Conservation (phyloP, 2,113 vertebrate species). For the Halcyon senegalensis region DNA sequence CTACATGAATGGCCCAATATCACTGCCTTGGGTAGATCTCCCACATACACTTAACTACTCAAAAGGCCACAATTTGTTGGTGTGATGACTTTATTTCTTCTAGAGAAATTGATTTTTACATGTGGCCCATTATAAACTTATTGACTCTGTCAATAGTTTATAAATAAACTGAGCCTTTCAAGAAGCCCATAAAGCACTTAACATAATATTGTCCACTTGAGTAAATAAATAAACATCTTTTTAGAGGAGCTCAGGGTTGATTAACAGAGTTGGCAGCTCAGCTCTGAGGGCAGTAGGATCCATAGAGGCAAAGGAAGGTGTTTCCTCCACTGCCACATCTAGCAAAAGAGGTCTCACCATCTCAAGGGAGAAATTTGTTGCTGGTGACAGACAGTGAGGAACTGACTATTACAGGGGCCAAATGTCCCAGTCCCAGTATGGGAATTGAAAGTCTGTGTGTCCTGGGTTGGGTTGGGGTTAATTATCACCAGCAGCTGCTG, state of each 20-base stretch:
- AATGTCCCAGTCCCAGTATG: neutral
- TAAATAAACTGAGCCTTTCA: slow-evolving; percentile 63
- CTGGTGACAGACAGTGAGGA: neutral
- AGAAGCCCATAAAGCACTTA: slow-evolving; percentile 63
- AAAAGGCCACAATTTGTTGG: neutral
- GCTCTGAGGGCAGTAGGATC: neutral
- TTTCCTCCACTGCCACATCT: neutral
- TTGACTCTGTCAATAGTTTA: slow-evolving; percentile 65
- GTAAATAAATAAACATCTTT: slow-evolving; percentile 68
- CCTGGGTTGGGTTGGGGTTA: too few species aligned
- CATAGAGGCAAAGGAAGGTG: neutral
- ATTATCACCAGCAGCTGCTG: too few species aligned
- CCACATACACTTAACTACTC: neutral
- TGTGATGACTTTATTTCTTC: slow-evolving; percentile 41
- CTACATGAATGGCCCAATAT: neutral
- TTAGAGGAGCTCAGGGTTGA: slow-evolving; percentile 27
- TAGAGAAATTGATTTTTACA: slow-evolving; percentile 71
- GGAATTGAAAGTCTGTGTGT: neutral
- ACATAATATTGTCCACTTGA: slow-evolving; percentile 59
- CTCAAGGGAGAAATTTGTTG: neutral
- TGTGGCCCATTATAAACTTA: slow-evolving; percentile 71
- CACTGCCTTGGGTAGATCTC: neutral
- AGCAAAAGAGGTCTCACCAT: neutral
- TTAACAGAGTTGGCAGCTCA: neutral
- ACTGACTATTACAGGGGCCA: neutral